Base-by-base conservation (phyloP, 2,797 vertebrate species). In the Iguana delicatissima region DNA sequence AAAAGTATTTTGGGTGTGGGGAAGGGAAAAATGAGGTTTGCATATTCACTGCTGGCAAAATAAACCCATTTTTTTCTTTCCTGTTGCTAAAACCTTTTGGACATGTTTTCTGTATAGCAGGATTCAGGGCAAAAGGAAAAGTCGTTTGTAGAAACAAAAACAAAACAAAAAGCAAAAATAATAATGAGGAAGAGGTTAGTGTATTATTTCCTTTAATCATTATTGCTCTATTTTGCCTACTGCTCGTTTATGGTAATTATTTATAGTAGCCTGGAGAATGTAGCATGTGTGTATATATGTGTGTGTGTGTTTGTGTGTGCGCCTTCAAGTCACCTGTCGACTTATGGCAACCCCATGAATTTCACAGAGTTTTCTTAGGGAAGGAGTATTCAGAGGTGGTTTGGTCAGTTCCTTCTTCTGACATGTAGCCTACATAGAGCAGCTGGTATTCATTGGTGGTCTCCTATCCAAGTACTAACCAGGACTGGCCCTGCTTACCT, bases 41-140 rank as follows among this genome's bases (percentile, higher is more conserved):
- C 80, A 84, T 84, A 84, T 88, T 84, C 72, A 69, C 13, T 79
- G 86, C 86, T 91, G 80, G 81, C 86, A 88, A 91, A 84, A 79
- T 42, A 88, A 88, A n/a, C 35, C n/a, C 67, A 22, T 7, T 7
- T 62, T 79, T 83, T 62, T n/a, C 80, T 79, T 84, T 88, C 73
- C 73, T 87, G 72, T 79, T 91, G 86, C 59, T 72, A n/a, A 88
- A 88, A 67, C 55, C 50, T 79, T 72, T 91, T 14, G 46, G 59
- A 50, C 3, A 32, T 90, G 80, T 88, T 88, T 91, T 88, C 46
- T 46, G 22, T 52, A 84, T 77, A 72, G 26, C 52, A 42, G 42
- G 72, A 91, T 87, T 79, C 57, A 91, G 18, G 76, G 57, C 67
- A 46, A 84, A 29, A 50, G 80, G 80, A 76, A 84, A 84, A 84